Conservation (phyloP, 2,888 invertebrate species). For the Cryptocephalus primarius region DNA sequence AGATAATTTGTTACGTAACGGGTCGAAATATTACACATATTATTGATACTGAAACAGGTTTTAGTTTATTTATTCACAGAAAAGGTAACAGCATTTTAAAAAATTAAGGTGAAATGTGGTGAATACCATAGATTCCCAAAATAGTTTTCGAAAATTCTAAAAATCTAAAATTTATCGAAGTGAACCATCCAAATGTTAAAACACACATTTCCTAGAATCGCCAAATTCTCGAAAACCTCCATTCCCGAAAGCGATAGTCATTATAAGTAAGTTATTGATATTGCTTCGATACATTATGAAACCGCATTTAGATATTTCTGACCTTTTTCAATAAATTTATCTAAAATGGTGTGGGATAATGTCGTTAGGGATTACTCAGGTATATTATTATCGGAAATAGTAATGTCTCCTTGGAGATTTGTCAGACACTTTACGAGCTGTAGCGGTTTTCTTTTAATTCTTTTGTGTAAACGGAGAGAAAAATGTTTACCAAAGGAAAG, state of each 20-base stretch:
- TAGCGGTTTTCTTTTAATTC: slow-evolving; percentile 2
- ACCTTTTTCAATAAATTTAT: slow-evolving; percentile 1
- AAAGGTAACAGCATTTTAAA: no score
- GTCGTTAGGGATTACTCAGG: slow-evolving; percentile 2
- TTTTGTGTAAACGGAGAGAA: background rate
- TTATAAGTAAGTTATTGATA: slow-evolving; percentile 13
- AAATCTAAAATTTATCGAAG: background rate
- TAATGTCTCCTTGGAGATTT: slow-evolving; percentile 7
- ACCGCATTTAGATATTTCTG: slow-evolving; percentile 8
- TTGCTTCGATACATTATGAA: slow-evolving; percentile 10
- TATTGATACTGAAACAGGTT: no score
- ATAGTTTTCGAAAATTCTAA: background rate
- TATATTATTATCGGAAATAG: slow-evolving; percentile 11
- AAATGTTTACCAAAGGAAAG: no score
- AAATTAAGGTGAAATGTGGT: background rate
- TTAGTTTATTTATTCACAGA: no score
- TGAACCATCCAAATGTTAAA: no score
- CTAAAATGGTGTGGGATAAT: slow-evolving; percentile 1
- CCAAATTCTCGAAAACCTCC: slow-evolving; percentile 1
- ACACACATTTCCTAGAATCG: slow-evolving; percentile 3
- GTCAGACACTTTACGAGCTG: slow-evolving; percentile 9
- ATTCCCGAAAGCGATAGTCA: slow-evolving; percentile 12
- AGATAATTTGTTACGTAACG: no score
- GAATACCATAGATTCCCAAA: background rate
- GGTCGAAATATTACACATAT: no score